Evolutionary conservation across 1,140 invertebrate species (phyloP).

Genomic region (Drosophila nannoptera): DNA sequence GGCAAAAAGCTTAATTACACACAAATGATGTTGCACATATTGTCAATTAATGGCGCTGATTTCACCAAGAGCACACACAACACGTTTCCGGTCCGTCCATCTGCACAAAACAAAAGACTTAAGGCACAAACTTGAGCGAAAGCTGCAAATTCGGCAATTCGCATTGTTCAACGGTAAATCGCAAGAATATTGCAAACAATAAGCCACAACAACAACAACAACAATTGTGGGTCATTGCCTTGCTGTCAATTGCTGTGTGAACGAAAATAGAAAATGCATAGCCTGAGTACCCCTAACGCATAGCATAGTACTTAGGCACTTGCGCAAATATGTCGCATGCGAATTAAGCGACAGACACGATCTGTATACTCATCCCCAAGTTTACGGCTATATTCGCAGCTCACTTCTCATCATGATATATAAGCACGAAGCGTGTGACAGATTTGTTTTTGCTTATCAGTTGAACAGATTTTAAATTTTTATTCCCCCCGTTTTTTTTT

Average conservation of each 20-base stretch:
- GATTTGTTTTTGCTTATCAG: not conserved
- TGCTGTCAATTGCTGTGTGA: conserved; percentile 21
- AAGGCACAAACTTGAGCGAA: conserved; percentile 52
- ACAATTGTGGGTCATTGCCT: conserved; percentile 46
- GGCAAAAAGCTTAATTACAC: conserved; percentile 59
- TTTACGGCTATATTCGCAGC: conserved; percentile 7
- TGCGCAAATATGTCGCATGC: conserved; percentile 5
- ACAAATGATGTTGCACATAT: conserved; percentile 67
- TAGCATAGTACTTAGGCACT: not conserved
- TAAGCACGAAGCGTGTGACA: conserved; percentile 3
- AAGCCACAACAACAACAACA: conserved; percentile 11
- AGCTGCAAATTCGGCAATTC: conserved; percentile 14
- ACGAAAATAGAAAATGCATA: conserved; percentile 3
- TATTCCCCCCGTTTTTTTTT: not conserved
- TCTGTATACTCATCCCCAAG: not conserved
- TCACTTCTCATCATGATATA: conserved; percentile 12
- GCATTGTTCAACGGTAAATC: conserved; percentile 31
- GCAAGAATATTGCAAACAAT: conserved; percentile 38
- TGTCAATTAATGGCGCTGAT: conserved; percentile 71
- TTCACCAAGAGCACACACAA: conserved; percentile 50
- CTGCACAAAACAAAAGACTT: conserved; percentile 50
- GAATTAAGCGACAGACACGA: not conserved
- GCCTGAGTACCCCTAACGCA: conserved; percentile 1
- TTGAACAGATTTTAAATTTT: too few relatives aligned
- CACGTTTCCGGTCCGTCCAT: conserved; percentile 57